A percentile compares a stretch with the other conserved stretches of the same genome.
Conservation (phyloP, 2,888 invertebrate genomes). For the Drosophila mettleri region DNA sequence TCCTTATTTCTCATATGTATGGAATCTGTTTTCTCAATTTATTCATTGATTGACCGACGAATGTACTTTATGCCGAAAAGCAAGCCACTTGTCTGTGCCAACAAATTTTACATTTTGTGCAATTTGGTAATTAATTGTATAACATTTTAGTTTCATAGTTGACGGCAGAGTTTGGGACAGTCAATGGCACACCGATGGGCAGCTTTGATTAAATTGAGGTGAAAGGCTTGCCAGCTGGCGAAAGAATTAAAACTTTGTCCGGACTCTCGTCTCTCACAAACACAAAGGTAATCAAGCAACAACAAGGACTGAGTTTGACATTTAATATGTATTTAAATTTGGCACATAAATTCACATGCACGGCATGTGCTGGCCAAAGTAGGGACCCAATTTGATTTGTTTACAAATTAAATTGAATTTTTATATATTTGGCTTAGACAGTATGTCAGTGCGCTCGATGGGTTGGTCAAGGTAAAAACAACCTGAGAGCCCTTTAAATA, state of each 20-base stretch:
- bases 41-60: not conserved
- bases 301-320: not conserved
- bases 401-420: slow-evolving; percentile 41
- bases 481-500: slow-evolving; percentile 58
- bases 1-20: not conserved
- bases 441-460: not conserved
- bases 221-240: slow-evolving; percentile 16
- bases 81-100: not conserved
- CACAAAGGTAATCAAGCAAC: slow-evolving; percentile 11
- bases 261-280: slow-evolving; percentile 8
- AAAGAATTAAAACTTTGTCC: slow-evolving; percentile 18
- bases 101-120: not conserved
- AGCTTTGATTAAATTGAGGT: slow-evolving; percentile 9
- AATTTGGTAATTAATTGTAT: not conserved
- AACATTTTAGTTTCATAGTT: not conserved
- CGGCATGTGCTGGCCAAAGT: not conserved
- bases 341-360: not conserved
- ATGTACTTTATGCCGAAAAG: not conserved
- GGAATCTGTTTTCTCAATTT: not conserved
- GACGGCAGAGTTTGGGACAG: slow-evolving; percentile 10
- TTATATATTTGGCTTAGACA: slow-evolving; percentile 27
- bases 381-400: slow-evolving; percentile 11
- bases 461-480: slow-evolving; percentile 30
- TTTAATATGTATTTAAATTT: slow-evolving; percentile 15
- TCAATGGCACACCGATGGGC: slow-evolving; percentile 1